phyloP scores from a whole-genome alignment of 2,113 vertebrate species.

The Baryphthengus martii region DNA sequence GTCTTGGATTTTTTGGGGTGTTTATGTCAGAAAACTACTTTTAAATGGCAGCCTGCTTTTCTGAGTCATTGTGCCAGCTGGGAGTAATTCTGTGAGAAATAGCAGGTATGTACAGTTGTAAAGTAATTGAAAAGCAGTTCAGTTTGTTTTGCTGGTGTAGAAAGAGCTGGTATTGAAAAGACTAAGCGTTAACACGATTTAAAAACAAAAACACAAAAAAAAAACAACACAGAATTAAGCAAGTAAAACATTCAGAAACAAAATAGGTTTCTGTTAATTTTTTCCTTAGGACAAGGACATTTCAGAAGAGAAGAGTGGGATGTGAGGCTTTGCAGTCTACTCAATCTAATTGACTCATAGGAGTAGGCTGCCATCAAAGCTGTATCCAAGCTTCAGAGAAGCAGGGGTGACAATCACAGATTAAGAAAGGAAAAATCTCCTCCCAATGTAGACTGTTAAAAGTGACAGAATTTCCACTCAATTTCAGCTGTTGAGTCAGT shows the following conservation, averaged over 20 bases:
- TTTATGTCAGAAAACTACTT: not conserved
- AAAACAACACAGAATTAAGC: not conserved
- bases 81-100: not conserved
- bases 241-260: not conserved
- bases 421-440: not conserved
- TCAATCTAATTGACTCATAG: not conserved
- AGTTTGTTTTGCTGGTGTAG: not conserved
- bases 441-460: not conserved
- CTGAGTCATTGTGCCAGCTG: constrained; percentile 7
- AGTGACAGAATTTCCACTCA: not conserved
- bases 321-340: not conserved
- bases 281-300: not conserved
- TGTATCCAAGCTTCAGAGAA: not conserved
- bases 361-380: constrained; percentile 7
- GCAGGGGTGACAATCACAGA: not conserved
- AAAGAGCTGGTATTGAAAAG: not conserved
- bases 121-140: not conserved
- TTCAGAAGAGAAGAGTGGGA: not conserved
- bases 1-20: not conserved
- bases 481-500: not conserved
- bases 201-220: not conserved
- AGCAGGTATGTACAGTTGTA: not conserved
- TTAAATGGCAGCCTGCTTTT: constrained; percentile 2
- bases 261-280: not conserved
- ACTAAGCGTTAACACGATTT: not conserved